phyloP scores from a whole-genome alignment of 2,888 invertebrate species.

The Agriopis leucophaearia region DNA sequence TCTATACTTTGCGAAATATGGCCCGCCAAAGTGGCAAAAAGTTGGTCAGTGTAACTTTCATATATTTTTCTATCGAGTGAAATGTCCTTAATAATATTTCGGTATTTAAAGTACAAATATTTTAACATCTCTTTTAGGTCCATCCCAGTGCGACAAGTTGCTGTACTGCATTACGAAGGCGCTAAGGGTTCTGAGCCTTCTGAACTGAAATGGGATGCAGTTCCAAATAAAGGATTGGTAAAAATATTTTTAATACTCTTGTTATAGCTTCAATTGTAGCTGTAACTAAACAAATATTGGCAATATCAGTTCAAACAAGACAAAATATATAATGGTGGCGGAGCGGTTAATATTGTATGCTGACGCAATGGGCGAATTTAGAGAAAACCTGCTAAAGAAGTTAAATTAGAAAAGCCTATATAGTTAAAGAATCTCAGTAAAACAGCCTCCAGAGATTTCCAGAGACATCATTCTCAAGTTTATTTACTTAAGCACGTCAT shows the following conservation, averaged over 20 bases:
- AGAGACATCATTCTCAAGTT: conserved; percentile 34
- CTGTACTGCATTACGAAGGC: conserved; percentile 29
- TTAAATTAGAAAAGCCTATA: neutral
- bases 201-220: conserved; percentile 6
- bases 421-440: neutral
- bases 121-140: conserved; percentile 3
- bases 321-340: too few species aligned
- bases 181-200: conserved; percentile 17
- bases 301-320: too few species aligned
- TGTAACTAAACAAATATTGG: too few species aligned
- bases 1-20: too few species aligned
- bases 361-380: too few species aligned
- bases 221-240: conserved; percentile 21
- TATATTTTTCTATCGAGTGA: too few species aligned
- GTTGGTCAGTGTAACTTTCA: too few species aligned
- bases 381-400: neutral
- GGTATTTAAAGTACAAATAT: too few species aligned
- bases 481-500: conserved; percentile 45
- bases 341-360: too few species aligned
- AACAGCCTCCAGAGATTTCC: conserved; percentile 18
- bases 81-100: too few species aligned
- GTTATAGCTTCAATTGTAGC: neutral
- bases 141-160: conserved; percentile 22
- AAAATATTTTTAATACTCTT: neutral
- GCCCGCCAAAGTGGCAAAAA: too few species aligned